phyloP scores from a whole-genome alignment of 2,888 invertebrate species.

The Dolichomitus sp. region DNA sequence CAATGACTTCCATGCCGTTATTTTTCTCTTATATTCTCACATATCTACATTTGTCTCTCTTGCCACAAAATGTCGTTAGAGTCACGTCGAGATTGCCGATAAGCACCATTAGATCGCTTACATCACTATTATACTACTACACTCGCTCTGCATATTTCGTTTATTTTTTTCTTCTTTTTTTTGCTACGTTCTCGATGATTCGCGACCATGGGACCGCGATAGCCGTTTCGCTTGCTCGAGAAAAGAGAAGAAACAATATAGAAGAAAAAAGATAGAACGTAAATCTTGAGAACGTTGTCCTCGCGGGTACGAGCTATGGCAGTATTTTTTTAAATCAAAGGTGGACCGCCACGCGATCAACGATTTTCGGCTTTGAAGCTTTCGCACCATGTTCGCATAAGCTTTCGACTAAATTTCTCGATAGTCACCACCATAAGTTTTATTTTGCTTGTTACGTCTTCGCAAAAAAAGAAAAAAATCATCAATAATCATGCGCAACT shows the following conservation, averaged over 20 bases:
- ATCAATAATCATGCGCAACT: constrained; percentile 48
- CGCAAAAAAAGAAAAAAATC: constrained; percentile 46
- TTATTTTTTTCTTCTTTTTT: constrained; percentile 25
- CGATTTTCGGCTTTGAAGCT: constrained; percentile 82
- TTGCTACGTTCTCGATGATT: background rate
- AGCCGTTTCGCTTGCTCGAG: constrained; percentile 7
- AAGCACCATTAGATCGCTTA: constrained; percentile 80
- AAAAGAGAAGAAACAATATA: background rate
- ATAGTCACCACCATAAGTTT: constrained; percentile 70
- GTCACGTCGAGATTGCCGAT: constrained; percentile 79
- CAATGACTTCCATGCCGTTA: constrained; percentile 32
- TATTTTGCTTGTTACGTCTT: constrained; percentile 75
- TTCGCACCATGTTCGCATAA: constrained; percentile 82
- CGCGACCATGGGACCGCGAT: constrained; percentile 14
- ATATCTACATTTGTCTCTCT: constrained; percentile 54
- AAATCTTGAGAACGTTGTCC: constrained; percentile 11
- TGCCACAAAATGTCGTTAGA: constrained; percentile 70
- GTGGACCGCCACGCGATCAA: constrained; percentile 34
- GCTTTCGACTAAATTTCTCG: constrained; percentile 80
- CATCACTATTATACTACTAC: constrained; percentile 65
- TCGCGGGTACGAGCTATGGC: constrained; percentile 4
- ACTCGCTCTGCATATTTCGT: constrained; percentile 42
- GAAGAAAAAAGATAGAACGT: background rate
- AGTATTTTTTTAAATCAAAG: constrained; percentile 9
- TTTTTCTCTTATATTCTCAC: constrained; percentile 62